Conservation (phyloP, 2,797 vertebrate genomes). For the Notoglanidium macrostoma region DNA sequence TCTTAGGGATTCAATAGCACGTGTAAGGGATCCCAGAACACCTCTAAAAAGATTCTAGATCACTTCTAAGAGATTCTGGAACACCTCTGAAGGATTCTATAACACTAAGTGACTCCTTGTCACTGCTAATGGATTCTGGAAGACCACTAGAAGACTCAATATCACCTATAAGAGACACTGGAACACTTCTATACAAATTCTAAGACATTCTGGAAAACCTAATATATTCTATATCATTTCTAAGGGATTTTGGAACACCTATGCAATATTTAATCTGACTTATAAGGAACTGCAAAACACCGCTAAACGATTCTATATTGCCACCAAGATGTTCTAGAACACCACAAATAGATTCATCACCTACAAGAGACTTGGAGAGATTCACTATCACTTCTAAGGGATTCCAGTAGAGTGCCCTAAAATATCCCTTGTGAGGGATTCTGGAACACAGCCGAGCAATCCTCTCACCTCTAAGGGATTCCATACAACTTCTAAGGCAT, state of each 20-base stretch:
- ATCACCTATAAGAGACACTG: not conserved
- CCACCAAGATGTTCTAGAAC: not conserved
- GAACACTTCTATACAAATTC: not conserved
- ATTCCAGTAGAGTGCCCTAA: too few species aligned
- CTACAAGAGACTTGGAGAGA: not conserved
- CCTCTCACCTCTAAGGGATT: too few species aligned
- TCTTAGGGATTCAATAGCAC: too few species aligned
- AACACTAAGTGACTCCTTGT: too few species aligned
- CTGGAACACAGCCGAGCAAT: not conserved
- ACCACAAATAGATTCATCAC: not conserved
- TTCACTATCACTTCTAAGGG: too few species aligned
- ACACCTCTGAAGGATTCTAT: not conserved
- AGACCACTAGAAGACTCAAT: not conserved
- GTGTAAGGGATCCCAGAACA: too few species aligned
- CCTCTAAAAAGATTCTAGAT: not conserved
- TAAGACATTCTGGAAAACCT: not conserved
- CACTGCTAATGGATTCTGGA: too few species aligned
- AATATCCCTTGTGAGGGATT: not conserved
- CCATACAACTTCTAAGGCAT: not conserved
- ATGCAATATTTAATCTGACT: not conserved
- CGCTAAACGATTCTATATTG: not conserved
- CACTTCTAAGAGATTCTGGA: not conserved
- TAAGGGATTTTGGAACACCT: not conserved
- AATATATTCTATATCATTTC: too few species aligned
- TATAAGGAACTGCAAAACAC: not conserved